Evolutionary conservation across 2,888 invertebrate genomes (phyloP).

Genomic region (Criorhina ranunculi): DNA sequence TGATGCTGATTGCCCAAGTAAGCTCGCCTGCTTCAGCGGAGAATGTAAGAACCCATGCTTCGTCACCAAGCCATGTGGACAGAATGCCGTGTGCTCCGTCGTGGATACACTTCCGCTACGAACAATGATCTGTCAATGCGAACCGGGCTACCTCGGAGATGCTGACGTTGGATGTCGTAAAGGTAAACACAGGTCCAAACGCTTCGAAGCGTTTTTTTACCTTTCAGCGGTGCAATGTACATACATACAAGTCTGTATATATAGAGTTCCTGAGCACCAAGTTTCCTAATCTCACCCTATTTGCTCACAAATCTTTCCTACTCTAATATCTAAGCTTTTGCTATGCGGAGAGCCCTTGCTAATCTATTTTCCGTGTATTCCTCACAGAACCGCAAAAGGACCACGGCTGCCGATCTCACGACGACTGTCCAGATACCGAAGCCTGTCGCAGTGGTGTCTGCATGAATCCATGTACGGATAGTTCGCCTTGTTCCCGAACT

Average conservation of each 20-base stretch:
- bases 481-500: conserved; percentile 90
- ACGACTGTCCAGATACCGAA: conserved; percentile 90
- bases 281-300: conserved; percentile 48
- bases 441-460: conserved; percentile 90
- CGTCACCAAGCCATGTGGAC: conserved; percentile 91
- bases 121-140: conserved; percentile 94
- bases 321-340: not conserved
- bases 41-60: conserved; percentile 92
- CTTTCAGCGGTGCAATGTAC: conserved; percentile 72
- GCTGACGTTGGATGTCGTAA: conserved; percentile 93
- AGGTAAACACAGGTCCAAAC: conserved; percentile 86
- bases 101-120: conserved; percentile 94
- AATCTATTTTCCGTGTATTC: not conserved
- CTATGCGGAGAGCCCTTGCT: not conserved
- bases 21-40: conserved; percentile 92
- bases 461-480: conserved; percentile 89
- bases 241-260: conserved; percentile 66
- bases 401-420: conserved; percentile 89
- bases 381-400: conserved; percentile 82
- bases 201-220: conserved; percentile 37
- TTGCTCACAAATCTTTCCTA: conserved; percentile 5
- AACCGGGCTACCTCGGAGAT: conserved; percentile 92
- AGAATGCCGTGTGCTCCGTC: conserved; percentile 92
- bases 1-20: conserved; percentile 94
- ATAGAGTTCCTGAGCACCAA: conserved; percentile 49